These are phyloP conservation scores for Aphrocallistes beatrix DNA, from an alignment of 37 sponge, comb jelly and placozoan species.

Conservation along the genomic window DNA sequence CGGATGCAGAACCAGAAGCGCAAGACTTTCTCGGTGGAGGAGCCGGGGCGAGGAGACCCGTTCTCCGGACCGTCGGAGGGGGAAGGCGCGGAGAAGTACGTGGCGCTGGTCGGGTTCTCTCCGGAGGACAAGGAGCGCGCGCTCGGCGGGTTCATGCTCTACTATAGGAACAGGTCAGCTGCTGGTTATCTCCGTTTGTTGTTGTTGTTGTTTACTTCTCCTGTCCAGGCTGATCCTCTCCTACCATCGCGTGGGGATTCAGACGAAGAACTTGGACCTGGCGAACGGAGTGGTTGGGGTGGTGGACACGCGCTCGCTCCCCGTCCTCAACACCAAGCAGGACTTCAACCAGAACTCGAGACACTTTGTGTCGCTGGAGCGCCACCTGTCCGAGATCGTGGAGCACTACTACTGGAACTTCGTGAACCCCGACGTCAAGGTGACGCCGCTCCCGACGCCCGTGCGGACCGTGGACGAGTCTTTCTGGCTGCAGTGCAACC, in stretches of 20 bases:
- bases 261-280: background rate
- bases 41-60: background rate
- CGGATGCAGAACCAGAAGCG: background rate
- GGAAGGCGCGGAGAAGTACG: background rate
- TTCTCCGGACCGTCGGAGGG: background rate
- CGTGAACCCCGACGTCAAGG: conserved; percentile 1
- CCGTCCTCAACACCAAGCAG: background rate
- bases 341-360: conserved; percentile 5
- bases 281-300: background rate
- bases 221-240: background rate
- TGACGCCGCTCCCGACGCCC: background rate
- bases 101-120: background rate
- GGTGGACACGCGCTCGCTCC: background rate
- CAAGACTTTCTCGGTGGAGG: background rate
- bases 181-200: background rate
- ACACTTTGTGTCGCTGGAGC: background rate
- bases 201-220: background rate
- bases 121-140: background rate
- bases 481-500: background rate
- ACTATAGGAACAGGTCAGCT: background rate
- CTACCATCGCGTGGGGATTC: background rate
- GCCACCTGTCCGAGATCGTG: background rate
- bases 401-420: conserved; percentile 17
- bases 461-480: background rate
- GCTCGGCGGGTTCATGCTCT: background rate